phyloP scores from a whole-genome alignment of 2,888 invertebrate species.

The Bimastos eiseni region DNA sequence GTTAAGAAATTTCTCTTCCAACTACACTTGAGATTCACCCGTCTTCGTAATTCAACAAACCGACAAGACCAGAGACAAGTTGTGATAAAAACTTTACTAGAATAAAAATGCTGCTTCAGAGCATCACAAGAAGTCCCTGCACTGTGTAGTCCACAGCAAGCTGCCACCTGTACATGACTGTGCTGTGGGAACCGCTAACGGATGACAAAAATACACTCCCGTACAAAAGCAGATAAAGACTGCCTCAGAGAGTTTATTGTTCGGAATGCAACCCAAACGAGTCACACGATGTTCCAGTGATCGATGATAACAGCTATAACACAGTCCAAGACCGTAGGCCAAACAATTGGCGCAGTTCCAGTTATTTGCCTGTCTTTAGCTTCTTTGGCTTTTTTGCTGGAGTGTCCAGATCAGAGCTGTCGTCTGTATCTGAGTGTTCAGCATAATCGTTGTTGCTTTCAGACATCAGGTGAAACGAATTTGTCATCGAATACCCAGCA shows the following conservation, averaged over 20 bases:
- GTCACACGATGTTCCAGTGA: not conserved
- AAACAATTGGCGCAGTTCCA: not conserved
- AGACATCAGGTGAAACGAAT: constrained; percentile 9
- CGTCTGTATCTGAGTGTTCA: constrained; percentile 28
- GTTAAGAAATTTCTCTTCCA: not conserved
- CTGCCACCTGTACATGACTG: not conserved
- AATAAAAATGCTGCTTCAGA: constrained; percentile 6
- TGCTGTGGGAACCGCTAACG: not conserved
- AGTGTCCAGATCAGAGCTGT: constrained; percentile 24
- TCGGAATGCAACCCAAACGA: constrained; percentile 21
- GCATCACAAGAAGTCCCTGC: constrained; percentile 13
- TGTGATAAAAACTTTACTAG: constrained; percentile 13
- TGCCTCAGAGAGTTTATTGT: not conserved
- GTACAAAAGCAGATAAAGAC: constrained; percentile 13
- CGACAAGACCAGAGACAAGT: not conserved
- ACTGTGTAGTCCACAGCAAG: constrained; percentile 5
- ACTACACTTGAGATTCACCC: not conserved
- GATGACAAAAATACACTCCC: constrained; percentile 2
- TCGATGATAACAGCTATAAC: not conserved
- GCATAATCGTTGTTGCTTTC: not conserved
- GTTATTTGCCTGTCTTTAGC: constrained; percentile 20
- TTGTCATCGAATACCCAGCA: not conserved
- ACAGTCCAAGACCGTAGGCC: not conserved
- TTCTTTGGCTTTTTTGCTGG: constrained; percentile 21
- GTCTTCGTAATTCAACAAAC: not conserved